These are phyloP conservation scores for Phoeniculus purpureus DNA, from an alignment of 2,797 vertebrate species.

Conservation along the genomic window DNA sequence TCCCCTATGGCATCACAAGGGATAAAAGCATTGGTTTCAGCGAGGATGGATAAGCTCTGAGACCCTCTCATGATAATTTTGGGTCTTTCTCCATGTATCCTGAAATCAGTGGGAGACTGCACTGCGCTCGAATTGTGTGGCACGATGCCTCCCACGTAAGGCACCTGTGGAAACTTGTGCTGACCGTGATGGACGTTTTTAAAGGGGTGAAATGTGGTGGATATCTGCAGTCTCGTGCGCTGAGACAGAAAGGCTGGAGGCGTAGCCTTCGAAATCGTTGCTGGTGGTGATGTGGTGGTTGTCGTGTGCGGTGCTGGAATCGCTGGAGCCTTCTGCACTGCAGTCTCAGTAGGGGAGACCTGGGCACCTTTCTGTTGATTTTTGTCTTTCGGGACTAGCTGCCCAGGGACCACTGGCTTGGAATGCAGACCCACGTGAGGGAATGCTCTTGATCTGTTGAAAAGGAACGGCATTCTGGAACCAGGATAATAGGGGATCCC, in stretches of 20 bases:
- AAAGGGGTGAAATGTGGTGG: constrained; percentile 34
- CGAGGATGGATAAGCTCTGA: constrained; percentile 78
- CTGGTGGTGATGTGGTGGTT: background rate
- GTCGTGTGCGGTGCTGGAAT: background rate
- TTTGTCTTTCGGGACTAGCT: background rate
- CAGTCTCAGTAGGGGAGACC: background rate
- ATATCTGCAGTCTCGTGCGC: background rate
- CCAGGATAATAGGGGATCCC: constrained; percentile 48
- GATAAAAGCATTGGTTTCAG: constrained; percentile 82
- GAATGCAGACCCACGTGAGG: constrained; percentile 19
- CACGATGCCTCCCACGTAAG: constrained; percentile 37
- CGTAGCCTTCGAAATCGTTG: background rate
- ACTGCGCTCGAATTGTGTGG: constrained; percentile 30
- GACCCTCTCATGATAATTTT: constrained; percentile 75
- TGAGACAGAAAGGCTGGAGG: background rate
- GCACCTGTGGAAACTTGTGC: constrained; percentile 45
- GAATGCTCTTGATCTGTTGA: constrained; percentile 67
- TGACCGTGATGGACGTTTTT: constrained; percentile 3
- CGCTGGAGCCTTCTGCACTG: constrained; percentile 43
- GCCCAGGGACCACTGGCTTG: constrained; percentile 26
- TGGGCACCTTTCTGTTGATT: background rate
- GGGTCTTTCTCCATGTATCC: constrained; percentile 75
- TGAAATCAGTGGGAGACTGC: constrained; percentile 64
- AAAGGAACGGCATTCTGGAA: constrained; percentile 55
- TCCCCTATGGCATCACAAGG: constrained; percentile 85